A percentile compares a stretch with the other conserved stretches of the same genome.
Evolutionary conservation across 2,888 invertebrate species (phyloP).

Genomic region (Acrobasis suavella): DNA sequence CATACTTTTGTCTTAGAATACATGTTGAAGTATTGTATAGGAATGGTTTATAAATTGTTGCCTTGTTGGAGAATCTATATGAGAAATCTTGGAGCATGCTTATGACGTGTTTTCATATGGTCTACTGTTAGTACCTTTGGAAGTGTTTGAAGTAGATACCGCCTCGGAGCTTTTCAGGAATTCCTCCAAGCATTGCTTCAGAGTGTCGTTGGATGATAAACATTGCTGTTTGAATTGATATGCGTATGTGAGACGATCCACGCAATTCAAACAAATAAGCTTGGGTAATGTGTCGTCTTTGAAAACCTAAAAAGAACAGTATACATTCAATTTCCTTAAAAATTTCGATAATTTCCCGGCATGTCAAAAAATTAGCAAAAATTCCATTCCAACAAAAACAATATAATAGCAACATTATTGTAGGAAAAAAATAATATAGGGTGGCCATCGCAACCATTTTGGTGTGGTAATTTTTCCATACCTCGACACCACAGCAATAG

Average conservation of each 20-base stretch:
- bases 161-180: conserved; percentile 69
- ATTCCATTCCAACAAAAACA: conserved; percentile 55
- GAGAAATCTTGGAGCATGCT: too few species aligned
- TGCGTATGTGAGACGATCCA: conserved; percentile 73
- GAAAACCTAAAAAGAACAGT: conserved; percentile 59
- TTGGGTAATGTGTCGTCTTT: conserved; percentile 76
- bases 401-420: conserved; percentile 78
- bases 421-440: conserved; percentile 70
- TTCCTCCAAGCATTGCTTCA: conserved; percentile 76
- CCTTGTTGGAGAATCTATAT: too few species aligned
- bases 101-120: too few species aligned
- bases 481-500: conserved; percentile 76
- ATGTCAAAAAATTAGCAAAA: conserved; percentile 72
- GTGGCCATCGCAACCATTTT: conserved; percentile 83
- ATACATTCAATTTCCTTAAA: conserved; percentile 27
- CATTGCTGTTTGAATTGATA: conserved; percentile 80
- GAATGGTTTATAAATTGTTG: too few species aligned
- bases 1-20: too few species aligned
- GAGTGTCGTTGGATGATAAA: conserved; percentile 70
- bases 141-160: conserved; percentile 49
- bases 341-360: conserved; percentile 48
- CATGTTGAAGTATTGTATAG: too few species aligned
- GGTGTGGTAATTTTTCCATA: conserved; percentile 73
- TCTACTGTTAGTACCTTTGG: conserved; percentile 49
- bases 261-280: conserved; percentile 76